phyloP scores from a whole-genome alignment of 2,113 vertebrate genomes.

The Osmerus mordax region DNA sequence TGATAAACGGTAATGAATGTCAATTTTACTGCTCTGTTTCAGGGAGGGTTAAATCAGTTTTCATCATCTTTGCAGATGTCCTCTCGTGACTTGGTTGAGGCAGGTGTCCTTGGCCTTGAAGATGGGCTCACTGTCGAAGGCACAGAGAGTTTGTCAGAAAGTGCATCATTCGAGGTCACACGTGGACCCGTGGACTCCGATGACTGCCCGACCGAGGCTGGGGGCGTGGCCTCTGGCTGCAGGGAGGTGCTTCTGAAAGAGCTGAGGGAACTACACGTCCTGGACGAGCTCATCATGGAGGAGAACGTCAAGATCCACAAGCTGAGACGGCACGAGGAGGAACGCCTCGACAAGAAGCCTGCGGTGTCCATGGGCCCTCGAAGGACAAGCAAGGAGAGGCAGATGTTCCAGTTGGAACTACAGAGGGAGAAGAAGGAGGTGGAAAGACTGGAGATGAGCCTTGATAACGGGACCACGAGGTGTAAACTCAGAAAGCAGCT shows the following conservation, averaged over 20 bases:
- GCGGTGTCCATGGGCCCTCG: background rate
- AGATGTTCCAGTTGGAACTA: conserved; percentile 46
- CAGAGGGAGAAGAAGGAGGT: conserved; percentile 60
- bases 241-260: conserved; percentile 44
- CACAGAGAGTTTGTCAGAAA: background rate
- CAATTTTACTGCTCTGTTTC: too few relatives aligned
- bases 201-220: background rate
- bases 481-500: conserved; percentile 9
- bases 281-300: conserved; percentile 62
- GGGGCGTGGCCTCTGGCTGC: background rate
- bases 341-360: background rate
- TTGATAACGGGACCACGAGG: conserved; percentile 32
- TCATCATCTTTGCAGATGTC: conserved; percentile 47
- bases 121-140: conserved; percentile 16
- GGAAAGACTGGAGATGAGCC: conserved; percentile 57
- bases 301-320: conserved; percentile 59
- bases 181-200: background rate
- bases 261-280: conserved; percentile 44
- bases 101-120: conserved; percentile 55
- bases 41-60: background rate
- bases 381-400: conserved; percentile 24
- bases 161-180: background rate
- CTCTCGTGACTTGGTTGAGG: conserved; percentile 50
- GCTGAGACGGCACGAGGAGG: conserved; percentile 20
- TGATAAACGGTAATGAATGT: background rate